Evolutionary conservation across 2,113 vertebrate genomes (phyloP).

Genomic region (Sorex fumeus): DNA sequence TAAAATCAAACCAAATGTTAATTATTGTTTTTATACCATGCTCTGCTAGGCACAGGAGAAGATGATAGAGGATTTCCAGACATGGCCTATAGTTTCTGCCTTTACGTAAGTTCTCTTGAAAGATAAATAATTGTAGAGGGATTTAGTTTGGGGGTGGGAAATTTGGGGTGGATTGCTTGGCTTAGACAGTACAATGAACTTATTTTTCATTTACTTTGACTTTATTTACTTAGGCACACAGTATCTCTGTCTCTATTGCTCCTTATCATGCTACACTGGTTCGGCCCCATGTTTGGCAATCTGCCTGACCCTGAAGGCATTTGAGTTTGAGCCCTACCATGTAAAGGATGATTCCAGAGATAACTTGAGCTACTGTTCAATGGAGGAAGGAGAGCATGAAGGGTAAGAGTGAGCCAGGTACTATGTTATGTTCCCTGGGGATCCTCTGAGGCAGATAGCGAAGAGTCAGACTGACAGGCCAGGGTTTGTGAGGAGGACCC

Average conservation of each 20-base stretch:
- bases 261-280: not conserved
- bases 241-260: not conserved
- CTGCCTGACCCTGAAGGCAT: not conserved
- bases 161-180: conserved; percentile 40
- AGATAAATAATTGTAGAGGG: conserved; percentile 56
- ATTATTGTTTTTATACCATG: conserved; percentile 53
- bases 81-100: conserved; percentile 43
- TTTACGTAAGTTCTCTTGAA: conserved; percentile 18
- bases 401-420: not conserved
- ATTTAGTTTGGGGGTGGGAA: conserved; percentile 27
- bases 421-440: not conserved
- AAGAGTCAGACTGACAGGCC: not conserved
- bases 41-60: conserved; percentile 27
- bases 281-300: not conserved
- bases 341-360: not conserved
- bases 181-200: conserved; percentile 22
- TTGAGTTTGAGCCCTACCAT: conserved; percentile 20
- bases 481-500: not conserved
- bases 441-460: not conserved
- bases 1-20: conserved; percentile 29
- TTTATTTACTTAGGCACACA: conserved; percentile 57
- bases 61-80: conserved; percentile 56
- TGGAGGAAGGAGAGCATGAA: not conserved
- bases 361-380: not conserved
- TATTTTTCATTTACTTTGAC: conserved; percentile 18